Evolutionary conservation across 2,113 vertebrate genomes (phyloP).

Genomic region (Baryphthengus martii): DNA sequence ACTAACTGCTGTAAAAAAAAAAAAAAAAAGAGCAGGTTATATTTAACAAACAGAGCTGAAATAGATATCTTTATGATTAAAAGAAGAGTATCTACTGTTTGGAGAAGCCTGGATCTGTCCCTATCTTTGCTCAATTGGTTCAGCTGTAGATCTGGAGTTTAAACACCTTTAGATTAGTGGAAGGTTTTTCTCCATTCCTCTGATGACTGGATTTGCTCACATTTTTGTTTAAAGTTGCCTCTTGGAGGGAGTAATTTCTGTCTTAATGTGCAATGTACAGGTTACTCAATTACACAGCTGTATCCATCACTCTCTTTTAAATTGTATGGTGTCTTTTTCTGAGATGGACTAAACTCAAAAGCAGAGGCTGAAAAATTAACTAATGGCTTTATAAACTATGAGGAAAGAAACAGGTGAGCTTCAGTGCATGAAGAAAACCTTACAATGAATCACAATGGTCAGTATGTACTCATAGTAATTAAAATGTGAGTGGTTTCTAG

Average conservation of each 20-base stretch:
- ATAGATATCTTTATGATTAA: neutral
- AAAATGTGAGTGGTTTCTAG: neutral
- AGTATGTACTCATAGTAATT: neutral
- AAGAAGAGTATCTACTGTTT: neutral
- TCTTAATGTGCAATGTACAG: neutral
- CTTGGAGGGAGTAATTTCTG: neutral
- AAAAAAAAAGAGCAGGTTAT: neutral
- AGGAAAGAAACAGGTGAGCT: neutral
- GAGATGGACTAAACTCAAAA: neutral
- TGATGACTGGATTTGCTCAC: neutral
- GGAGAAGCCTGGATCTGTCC: neutral
- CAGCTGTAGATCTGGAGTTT: neutral
- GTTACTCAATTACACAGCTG: neutral
- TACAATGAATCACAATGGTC: neutral
- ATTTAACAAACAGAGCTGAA: neutral
- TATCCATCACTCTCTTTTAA: neutral
- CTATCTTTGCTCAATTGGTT: neutral
- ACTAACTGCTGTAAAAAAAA: neutral
- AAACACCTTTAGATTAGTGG: neutral
- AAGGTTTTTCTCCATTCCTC: neutral
- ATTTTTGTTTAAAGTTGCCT: neutral
- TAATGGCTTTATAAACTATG: neutral
- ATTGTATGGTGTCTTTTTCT: neutral
- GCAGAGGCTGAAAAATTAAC: neutral
- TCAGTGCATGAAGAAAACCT: neutral